Evolutionary conservation across 2,888 invertebrate genomes (phyloP).

Genomic region (Acanthopleura granulata): DNA sequence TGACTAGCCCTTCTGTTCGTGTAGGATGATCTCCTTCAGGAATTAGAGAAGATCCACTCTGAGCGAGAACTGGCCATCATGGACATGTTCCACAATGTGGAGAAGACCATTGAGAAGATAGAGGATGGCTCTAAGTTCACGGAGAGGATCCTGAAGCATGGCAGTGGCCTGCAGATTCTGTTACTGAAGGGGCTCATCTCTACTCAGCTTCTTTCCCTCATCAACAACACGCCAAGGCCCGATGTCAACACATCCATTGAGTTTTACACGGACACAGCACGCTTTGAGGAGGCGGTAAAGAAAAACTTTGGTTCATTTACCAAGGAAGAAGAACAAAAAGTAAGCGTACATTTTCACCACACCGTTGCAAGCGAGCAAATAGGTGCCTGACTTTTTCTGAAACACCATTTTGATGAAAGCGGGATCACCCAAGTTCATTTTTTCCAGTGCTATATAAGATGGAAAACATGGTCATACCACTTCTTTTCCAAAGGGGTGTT

Average conservation of each 20-base stretch:
- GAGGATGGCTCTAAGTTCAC: slow-evolving; percentile 91
- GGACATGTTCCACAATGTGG: slow-evolving; percentile 85
- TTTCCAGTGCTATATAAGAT: no score
- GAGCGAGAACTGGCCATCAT: slow-evolving; percentile 89
- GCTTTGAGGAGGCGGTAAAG: slow-evolving; percentile 80
- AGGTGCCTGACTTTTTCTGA: no score
- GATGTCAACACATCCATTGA: slow-evolving; percentile 80
- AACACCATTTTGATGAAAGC: no score
- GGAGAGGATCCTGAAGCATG: slow-evolving; percentile 83
- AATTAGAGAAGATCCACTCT: slow-evolving; percentile 75
- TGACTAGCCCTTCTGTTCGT: neutral
- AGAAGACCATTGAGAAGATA: slow-evolving; percentile 86
- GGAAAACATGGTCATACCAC: no score
- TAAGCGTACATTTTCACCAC: no score
- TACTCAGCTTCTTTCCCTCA: slow-evolving; percentile 82
- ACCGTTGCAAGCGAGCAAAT: no score
- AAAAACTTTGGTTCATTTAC: slow-evolving; percentile 67
- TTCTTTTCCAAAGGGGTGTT: no score
- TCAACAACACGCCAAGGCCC: slow-evolving; percentile 85
- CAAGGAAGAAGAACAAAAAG: slow-evolving; percentile 47
- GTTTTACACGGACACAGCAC: slow-evolving; percentile 84
- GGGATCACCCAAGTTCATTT: no score
- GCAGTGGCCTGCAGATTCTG: slow-evolving; percentile 78
- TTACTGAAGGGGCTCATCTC: slow-evolving; percentile 85
- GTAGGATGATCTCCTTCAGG: slow-evolving; percentile 77